These are phyloP conservation scores for Brachirus orientalis DNA, from an alignment of 2,113 vertebrate species.

Conservation along the genomic window DNA sequence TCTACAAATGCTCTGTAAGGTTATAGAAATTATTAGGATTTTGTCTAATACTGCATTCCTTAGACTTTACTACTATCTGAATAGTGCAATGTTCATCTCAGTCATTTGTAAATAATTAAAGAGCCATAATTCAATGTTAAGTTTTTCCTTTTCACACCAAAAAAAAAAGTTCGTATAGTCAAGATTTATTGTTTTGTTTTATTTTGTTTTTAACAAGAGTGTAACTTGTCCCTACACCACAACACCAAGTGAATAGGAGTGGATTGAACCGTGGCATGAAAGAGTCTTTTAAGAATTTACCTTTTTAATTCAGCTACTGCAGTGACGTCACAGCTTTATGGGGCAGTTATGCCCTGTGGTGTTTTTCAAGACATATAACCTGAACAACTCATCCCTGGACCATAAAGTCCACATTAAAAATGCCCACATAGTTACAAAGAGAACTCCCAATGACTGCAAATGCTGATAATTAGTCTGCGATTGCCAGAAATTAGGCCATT, in stretches of 20 bases:
- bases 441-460: slow-evolving; percentile 60
- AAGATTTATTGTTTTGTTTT: too few species aligned
- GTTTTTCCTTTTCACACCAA: too few species aligned
- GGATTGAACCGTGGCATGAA: slow-evolving; percentile 11
- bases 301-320: slow-evolving; percentile 51
- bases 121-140: too few species aligned
- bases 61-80: too few species aligned
- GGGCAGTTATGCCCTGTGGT: slow-evolving; percentile 43
- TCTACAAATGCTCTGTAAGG: too few species aligned
- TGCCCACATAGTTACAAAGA: slow-evolving; percentile 55
- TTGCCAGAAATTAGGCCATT: slow-evolving; percentile 73
- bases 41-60: too few species aligned
- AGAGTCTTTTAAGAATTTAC: slow-evolving; percentile 49
- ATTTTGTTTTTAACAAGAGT: too few species aligned
- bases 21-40: too few species aligned
- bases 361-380: slow-evolving; percentile 40
- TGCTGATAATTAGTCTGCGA: slow-evolving; percentile 70
- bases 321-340: slow-evolving; percentile 55
- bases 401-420: slow-evolving; percentile 60
- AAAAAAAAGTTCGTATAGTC: too few species aligned
- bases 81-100: too few species aligned
- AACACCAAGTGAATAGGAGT: not conserved
- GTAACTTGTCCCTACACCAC: slow-evolving; percentile 3
- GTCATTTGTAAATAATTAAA: too few species aligned
- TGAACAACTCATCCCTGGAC: slow-evolving; percentile 47